Conservation (phyloP, 2,113 vertebrate genomes). For the Artemisiospiza belli region DNA sequence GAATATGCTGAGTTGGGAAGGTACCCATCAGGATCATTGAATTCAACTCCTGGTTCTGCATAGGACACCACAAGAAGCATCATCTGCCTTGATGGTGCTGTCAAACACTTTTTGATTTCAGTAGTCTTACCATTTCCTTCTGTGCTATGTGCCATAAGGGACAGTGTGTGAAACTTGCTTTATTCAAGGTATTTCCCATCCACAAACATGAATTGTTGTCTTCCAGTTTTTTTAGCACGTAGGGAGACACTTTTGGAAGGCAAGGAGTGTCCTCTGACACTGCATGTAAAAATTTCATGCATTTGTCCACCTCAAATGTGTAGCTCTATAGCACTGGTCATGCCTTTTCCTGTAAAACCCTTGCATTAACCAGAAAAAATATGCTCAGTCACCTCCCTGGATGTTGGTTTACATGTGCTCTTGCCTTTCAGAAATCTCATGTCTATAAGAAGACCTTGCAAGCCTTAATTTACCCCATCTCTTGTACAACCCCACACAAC, state of each 20-base stretch:
- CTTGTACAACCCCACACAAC: constrained; percentile 96
- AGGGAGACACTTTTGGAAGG: background rate
- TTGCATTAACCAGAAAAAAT: background rate
- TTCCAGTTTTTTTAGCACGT: background rate
- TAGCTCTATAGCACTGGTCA: background rate
- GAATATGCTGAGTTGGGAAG: background rate
- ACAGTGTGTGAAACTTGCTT: background rate
- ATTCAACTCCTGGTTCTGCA: background rate
- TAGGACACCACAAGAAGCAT: background rate
- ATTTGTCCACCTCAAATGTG: background rate
- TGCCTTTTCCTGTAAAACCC: background rate
- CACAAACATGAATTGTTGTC: background rate
- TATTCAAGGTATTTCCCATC: background rate
- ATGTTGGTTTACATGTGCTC: background rate
- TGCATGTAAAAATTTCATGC: background rate
- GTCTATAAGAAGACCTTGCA: constrained; percentile 98
- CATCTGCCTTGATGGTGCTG: background rate
- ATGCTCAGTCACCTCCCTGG: background rate
- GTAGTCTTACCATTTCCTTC: background rate
- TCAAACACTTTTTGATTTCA: background rate
- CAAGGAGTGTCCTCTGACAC: background rate
- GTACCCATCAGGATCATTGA: background rate
- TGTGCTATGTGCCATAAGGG: background rate
- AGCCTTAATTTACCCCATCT: constrained; percentile 98
- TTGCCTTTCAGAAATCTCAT: constrained; percentile 89